Evolutionary conservation across 2,888 invertebrate genomes (phyloP).

Genomic region (Stenchaetothrips biformis): DNA sequence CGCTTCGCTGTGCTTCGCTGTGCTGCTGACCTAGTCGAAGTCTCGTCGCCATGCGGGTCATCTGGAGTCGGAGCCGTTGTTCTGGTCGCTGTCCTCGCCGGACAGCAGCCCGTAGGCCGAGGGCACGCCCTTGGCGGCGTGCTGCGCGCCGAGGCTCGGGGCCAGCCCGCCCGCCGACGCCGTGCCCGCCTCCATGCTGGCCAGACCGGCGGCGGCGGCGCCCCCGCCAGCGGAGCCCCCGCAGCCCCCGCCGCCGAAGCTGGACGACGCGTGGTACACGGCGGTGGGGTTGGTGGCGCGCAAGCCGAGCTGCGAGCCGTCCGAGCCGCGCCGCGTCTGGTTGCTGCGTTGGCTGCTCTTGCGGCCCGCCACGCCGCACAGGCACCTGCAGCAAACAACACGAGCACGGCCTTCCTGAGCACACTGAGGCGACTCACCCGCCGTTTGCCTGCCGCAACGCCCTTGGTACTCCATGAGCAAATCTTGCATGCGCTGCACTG

Average conservation of each 20-base stretch:
- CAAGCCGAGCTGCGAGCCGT: conserved; percentile 46
- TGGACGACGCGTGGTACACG: neutral
- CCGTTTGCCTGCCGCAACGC: no score
- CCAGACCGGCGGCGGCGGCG: neutral
- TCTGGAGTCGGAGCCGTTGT: conserved; percentile 40
- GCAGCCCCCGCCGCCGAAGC: neutral
- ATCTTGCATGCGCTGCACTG: no score
- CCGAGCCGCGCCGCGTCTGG: conserved; percentile 39
- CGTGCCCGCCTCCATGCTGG: neutral
- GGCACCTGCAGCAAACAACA: conserved; percentile 26
- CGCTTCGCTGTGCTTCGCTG: neutral
- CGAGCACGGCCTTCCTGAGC: no score
- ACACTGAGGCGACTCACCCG: no score
- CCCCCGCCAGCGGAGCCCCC: neutral
- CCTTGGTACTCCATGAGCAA: no score
- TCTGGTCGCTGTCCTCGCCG: conserved; percentile 39
- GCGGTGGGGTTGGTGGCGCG: conserved; percentile 41
- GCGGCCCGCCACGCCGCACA: conserved; percentile 29
- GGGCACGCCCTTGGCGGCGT: conserved; percentile 33
- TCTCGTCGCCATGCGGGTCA: conserved; percentile 35
- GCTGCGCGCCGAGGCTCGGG: conserved; percentile 27
- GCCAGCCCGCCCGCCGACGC: conserved; percentile 35
- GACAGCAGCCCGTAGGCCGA: conserved; percentile 28
- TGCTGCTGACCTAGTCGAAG: neutral
- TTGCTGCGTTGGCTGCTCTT: conserved; percentile 20